Conservation (phyloP, 1,140 invertebrate species). For the Oryzaephilus surinamensis region DNA sequence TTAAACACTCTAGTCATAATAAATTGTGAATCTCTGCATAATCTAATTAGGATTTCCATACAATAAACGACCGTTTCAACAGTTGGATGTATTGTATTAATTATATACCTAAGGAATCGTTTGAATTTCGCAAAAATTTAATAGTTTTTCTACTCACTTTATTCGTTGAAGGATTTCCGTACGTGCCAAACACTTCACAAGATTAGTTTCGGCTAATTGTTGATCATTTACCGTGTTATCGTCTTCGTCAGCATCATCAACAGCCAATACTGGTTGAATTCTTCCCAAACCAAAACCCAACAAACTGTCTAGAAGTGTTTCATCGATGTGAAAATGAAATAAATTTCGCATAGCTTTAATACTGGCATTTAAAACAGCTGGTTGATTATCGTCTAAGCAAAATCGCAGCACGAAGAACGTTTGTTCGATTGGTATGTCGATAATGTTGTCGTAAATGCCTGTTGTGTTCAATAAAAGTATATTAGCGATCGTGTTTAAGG, state of each 20-base stretch:
- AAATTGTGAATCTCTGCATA: constrained; percentile 55
- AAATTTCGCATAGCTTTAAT: constrained; percentile 62
- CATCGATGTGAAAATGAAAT: constrained; percentile 64
- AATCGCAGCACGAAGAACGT: constrained; percentile 73
- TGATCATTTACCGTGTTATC: constrained; percentile 67
- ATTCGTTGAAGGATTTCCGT: constrained; percentile 65
- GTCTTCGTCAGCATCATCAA: constrained; percentile 48
- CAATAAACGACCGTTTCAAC: constrained; percentile 53
- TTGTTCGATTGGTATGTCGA: constrained; percentile 52
- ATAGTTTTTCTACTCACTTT: constrained; percentile 39
- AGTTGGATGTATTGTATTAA: constrained; percentile 51
- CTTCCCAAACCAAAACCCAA: constrained; percentile 55
- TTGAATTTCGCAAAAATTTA: too few species aligned
- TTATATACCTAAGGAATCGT: constrained; percentile 59
- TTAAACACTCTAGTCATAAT: constrained; percentile 46
- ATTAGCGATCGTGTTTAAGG: constrained; percentile 65
- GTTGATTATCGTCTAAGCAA: constrained; percentile 73
- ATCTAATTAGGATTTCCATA: constrained; percentile 57
- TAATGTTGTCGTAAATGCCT: constrained; percentile 58
- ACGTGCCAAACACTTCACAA: constrained; percentile 59
- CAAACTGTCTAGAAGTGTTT: constrained; percentile 59
- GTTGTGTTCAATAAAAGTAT: constrained; percentile 62
- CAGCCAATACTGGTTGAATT: constrained; percentile 49
- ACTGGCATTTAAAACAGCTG: constrained; percentile 57
- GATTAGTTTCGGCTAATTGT: constrained; percentile 66